Conservation (phyloP, 30 jellyfish, hydroid and myxozoan species). For the Sanderia malayensis region DNA sequence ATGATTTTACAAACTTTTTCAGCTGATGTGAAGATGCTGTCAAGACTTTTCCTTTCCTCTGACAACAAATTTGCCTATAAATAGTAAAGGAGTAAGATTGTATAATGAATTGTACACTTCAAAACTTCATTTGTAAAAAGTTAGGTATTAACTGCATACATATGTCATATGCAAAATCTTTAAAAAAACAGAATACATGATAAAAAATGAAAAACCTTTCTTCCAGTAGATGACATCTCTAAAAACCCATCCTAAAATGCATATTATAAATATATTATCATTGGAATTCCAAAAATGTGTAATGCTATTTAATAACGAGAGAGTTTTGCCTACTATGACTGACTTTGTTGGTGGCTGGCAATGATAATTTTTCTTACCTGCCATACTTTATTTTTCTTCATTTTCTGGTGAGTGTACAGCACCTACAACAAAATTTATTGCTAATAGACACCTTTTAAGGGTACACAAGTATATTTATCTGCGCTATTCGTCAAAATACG, state of each 20-base stretch:
- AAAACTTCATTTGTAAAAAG: no score
- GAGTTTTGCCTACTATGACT: no score
- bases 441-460: no score
- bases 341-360: no score
- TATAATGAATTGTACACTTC: no score
- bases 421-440: no score
- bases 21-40: constrained; percentile 10
- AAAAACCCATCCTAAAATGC: constrained; percentile 43
- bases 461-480: no score
- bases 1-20: not conserved
- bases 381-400: constrained; percentile 44
- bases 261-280: no score
- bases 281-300: not conserved
- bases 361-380: no score
- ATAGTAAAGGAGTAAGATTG: not conserved
- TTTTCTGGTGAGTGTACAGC: constrained; percentile 51
- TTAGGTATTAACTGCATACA: no score
- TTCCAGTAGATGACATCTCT: constrained; percentile 6
- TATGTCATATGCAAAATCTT: no score
- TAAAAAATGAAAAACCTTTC: constrained; percentile 5
- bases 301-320: not conserved
- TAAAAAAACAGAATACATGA: not conserved
- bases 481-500: no score
- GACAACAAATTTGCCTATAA: constrained; percentile 27
- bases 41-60: constrained; percentile 9